A percentile compares a stretch with the other conserved stretches of the same genome.
Evolutionary conservation across 2,888 invertebrate species (phyloP).

Genomic region (Drosophila algonquin): DNA sequence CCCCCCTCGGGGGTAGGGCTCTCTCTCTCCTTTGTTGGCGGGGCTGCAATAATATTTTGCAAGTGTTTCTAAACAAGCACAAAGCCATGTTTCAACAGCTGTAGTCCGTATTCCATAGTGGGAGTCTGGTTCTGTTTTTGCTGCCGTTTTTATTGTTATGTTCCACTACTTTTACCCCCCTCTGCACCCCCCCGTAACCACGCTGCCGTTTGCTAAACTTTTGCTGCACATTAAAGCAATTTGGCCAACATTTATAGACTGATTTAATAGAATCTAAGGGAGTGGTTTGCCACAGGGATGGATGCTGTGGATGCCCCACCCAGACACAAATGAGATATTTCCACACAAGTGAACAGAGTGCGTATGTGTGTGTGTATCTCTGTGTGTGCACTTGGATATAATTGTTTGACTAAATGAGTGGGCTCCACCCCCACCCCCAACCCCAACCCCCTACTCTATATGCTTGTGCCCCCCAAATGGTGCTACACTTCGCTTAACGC

Average conservation of each 20-base stretch:
- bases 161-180: slow-evolving; percentile 34
- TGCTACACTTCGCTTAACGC: slow-evolving; percentile 45
- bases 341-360: slow-evolving; percentile 70
- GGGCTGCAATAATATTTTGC: slow-evolving; percentile 73
- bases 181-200: background rate
- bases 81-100: slow-evolving; percentile 82
- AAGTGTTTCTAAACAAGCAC: slow-evolving; percentile 76
- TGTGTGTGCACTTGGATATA: slow-evolving; percentile 72
- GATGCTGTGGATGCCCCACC: background rate
- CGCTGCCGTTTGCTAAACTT: slow-evolving; percentile 67
- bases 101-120: slow-evolving; percentile 62
- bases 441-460: background rate
- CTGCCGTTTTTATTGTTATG: slow-evolving; percentile 64
- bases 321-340: slow-evolving; percentile 70
- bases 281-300: background rate
- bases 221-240: slow-evolving; percentile 79
- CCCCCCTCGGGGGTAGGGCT: no score
- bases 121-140: slow-evolving; percentile 29
- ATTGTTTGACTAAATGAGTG: slow-evolving; percentile 79
- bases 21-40: slow-evolving; percentile 41
- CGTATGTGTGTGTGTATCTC: slow-evolving; percentile 41
- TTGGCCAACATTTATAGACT: slow-evolving; percentile 81
- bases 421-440: slow-evolving; percentile 17
- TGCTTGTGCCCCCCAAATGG: slow-evolving; percentile 24
- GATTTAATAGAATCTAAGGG: slow-evolving; percentile 77